These are phyloP conservation scores for Phataginus tricuspis DNA, from an alignment of 2,797 vertebrate species.

Conservation along the genomic window DNA sequence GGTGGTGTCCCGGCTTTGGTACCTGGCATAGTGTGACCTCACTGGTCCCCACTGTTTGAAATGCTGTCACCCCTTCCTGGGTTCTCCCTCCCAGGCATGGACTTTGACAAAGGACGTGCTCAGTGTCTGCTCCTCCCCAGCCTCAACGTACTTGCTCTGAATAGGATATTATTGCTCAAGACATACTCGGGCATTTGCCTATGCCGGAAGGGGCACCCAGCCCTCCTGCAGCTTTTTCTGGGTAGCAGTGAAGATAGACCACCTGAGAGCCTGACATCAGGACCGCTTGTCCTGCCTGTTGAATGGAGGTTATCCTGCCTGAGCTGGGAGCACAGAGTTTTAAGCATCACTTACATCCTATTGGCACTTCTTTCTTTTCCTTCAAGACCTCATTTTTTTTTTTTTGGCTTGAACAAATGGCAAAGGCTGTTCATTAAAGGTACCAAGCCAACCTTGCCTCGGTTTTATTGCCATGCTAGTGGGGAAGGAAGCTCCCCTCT, in stretches of 20 bases:
- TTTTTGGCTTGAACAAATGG: background rate
- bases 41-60: background rate
- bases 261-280: background rate
- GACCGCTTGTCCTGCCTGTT: background rate
- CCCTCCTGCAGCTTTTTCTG: background rate
- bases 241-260: background rate
- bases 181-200: background rate
- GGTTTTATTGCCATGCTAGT: constrained; percentile 73
- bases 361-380: background rate
- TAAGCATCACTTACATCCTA: constrained; percentile 39
- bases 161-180: background rate
- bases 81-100: background rate
- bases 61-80: background rate
- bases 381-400: background rate
- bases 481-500: constrained; percentile 51
- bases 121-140: background rate
- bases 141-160: background rate
- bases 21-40: background rate
- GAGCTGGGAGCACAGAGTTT: background rate
- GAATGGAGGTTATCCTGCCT: background rate
- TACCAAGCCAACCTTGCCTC: constrained; percentile 55
- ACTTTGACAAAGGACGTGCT: background rate
- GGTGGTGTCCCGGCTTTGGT: background rate
- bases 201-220: background rate
- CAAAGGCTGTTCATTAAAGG: background rate